These are phyloP conservation scores for Sebastolobus altivelis DNA, from an alignment of 2,797 vertebrate genomes.

Conservation along the genomic window DNA sequence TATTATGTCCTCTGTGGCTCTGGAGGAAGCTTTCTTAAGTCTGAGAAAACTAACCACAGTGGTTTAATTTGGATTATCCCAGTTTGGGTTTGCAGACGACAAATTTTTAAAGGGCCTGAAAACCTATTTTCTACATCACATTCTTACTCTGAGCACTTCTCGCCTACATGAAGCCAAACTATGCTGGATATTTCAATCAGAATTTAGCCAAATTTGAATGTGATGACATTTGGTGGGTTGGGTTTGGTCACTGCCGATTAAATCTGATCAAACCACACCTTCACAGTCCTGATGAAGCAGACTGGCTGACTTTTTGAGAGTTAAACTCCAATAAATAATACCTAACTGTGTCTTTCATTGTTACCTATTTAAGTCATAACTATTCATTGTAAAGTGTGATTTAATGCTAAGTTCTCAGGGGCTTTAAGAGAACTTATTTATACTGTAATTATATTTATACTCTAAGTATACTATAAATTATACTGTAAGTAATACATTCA, in stretches of 20 bases:
- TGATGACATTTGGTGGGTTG: not conserved
- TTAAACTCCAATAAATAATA: not conserved
- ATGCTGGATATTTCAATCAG: not conserved
- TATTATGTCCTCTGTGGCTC: not conserved
- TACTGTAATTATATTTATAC: too few species aligned
- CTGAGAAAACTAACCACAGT: not conserved
- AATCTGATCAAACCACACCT: not conserved
- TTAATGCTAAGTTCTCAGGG: not conserved
- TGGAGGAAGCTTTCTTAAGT: not conserved
- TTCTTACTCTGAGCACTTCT: not conserved
- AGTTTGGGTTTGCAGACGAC: not conserved
- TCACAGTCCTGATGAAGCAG: not conserved
- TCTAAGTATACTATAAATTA: too few species aligned
- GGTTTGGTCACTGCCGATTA: not conserved
- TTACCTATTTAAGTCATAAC: not conserved
- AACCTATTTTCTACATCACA: not conserved
- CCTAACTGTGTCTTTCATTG: not conserved
- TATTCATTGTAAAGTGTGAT: not conserved
- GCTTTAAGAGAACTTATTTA: not conserved
- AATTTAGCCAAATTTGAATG: not conserved
- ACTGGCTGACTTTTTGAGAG: not conserved
- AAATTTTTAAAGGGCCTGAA: not conserved
- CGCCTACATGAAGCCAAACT: not conserved
- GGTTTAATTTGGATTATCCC: not conserved
- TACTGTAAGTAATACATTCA: too few species aligned